Evolutionary conservation across 2,113 vertebrate species (phyloP), one percentile per base, ranked within the genome.

Genomic region (Sylvicapra grimmia): DNA sequence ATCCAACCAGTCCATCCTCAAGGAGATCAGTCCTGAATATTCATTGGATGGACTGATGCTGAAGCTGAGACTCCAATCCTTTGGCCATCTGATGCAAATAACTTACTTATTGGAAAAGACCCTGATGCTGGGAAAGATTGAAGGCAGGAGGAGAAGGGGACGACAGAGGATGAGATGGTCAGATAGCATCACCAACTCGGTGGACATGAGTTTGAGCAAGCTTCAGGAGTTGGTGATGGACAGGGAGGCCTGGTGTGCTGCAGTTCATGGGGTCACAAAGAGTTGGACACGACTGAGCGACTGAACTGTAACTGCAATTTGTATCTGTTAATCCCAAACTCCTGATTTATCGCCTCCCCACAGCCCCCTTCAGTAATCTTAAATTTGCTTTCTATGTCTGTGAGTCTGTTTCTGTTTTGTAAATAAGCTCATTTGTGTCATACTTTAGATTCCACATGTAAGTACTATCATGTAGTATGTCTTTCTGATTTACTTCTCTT

Each of bases 241-340:
- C 68, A 6, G n/a, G 65, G 68, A 36, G 0, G n/a, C 10, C 68
- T 23, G 19, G 19, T 2, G 10, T 11, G 19, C 68, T 40, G 68
- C n/a, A 6, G 10, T 72, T 5, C 68, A 40, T 6, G 68, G 68
- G n/a, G n/a, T 72, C 68, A 11, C n/a, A 36, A 21, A 68, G 19
- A 72, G n/a, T 0, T 3, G 65, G 65, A 72, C 18, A 5, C 1
- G 9, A 21, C 63, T 36, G 19, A 11, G 19, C 0, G 19, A 6
- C 68, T 72, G n/a, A 40, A 6, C 10, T 12, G 68, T 40, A 40
- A 12, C n/a, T 72, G 68, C n/a, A 72, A 19, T 83, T 13, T 23
- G 11, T 53, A 14, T 8, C 49, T 54, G 31, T 33, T 54, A 54
- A n/a, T n/a, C 31, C 31, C 49, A 23, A n/a, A 8, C 31, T n/a